Evolutionary conservation across 2,113 vertebrate species (phyloP).

Genomic region (Takifugu flavidus): DNA sequence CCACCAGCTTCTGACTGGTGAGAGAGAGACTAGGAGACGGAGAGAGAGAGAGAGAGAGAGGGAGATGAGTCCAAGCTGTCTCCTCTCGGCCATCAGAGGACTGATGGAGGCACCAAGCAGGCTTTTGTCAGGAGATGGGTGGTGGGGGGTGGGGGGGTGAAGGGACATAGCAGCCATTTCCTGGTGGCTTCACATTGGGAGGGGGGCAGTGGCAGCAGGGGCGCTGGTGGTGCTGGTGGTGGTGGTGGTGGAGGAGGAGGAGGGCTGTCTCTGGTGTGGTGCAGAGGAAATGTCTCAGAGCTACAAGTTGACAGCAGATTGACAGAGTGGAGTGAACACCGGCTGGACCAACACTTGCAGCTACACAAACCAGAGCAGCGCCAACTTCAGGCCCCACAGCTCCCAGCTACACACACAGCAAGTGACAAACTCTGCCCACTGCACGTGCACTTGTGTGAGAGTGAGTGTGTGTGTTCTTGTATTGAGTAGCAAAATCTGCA

Average conservation of each 20-base stretch:
- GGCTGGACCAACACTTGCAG: conserved; percentile 72
- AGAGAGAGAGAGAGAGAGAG: not conserved
- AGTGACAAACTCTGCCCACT: conserved; percentile 76
- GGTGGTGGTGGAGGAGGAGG: not conserved
- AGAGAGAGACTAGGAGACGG: too few relatives aligned
- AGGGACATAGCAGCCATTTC: conserved; percentile 59
- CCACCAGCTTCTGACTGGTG: conserved; percentile 22
- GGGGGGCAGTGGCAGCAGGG: conserved; percentile 20
- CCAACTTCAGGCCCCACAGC: conserved; percentile 68
- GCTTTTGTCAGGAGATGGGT: conserved; percentile 61
- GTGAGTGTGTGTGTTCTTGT: conserved; percentile 12
- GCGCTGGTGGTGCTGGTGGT: conserved; percentile 1
- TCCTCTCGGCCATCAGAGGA: conserved; percentile 48
- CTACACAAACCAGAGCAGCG: conserved; percentile 67
- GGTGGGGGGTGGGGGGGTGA: conserved; percentile 27
- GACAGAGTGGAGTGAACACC: conserved; percentile 75
- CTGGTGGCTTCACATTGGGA: conserved; percentile 54
- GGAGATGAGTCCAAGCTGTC: conserved; percentile 55
- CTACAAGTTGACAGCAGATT: conserved; percentile 75
- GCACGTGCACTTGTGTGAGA: conserved; percentile 20
- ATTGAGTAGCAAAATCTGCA: too few relatives aligned
- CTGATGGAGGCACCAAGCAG: conserved; percentile 62
- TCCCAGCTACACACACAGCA: conserved; percentile 72
- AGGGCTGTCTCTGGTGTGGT: conserved; percentile 57
- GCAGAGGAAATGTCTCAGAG: conserved; percentile 73